Conservation (phyloP, 2,113 vertebrate species). For the Rhabdornis inornatus region DNA sequence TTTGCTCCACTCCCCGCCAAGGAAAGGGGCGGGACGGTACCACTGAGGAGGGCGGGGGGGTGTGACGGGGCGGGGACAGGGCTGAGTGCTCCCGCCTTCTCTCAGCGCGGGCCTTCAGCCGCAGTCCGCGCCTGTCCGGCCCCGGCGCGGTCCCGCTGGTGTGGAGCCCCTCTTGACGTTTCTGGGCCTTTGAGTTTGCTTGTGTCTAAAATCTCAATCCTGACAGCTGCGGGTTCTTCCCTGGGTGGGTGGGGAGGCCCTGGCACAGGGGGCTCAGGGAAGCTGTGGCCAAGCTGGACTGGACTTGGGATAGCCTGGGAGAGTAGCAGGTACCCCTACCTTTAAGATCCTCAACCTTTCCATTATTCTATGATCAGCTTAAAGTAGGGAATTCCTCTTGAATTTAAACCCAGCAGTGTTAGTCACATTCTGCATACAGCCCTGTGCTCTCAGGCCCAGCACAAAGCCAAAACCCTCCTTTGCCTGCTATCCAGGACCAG, state of each 20-base stretch:
- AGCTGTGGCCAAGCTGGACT: accelerated
- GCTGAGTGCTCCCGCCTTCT: accelerated
- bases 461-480: accelerated
- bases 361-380: accelerated
- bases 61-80: accelerated
- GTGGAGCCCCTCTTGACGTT: accelerated
- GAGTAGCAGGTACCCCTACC: accelerated
- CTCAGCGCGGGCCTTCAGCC: accelerated
- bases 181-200: neutral
- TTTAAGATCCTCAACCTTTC: neutral
- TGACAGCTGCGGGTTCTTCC: neutral
- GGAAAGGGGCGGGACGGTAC: neutral
- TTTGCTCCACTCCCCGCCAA: accelerated
- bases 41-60: neutral
- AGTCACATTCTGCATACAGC: accelerated
- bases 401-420: accelerated
- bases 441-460: accelerated
- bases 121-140: accelerated
- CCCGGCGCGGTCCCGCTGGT: accelerated
- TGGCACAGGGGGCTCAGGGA: neutral
- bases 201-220: accelerated
- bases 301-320: accelerated
- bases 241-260: accelerated
- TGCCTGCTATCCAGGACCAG: accelerated
- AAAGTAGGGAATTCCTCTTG: accelerated